phyloP scores from a whole-genome alignment of 2,888 invertebrate species.

The Cyclophora albipunctata region DNA sequence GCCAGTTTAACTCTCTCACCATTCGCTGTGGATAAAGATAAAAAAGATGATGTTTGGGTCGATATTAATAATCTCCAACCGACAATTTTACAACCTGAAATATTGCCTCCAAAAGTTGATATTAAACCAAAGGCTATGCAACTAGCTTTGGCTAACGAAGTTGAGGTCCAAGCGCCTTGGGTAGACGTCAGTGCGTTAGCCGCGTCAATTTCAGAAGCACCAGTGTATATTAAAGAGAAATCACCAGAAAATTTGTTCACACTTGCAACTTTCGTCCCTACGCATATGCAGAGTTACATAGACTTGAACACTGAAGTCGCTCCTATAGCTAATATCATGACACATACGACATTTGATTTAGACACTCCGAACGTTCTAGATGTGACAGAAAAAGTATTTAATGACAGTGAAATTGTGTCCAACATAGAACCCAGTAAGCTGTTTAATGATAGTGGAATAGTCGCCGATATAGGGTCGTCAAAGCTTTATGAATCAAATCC shows the following conservation, averaged over 20 bases:
- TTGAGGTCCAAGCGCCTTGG: slow-evolving; percentile 85
- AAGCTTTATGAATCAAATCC: slow-evolving; percentile 8
- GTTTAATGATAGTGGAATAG: slow-evolving; percentile 15
- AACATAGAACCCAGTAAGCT: slow-evolving; percentile 45
- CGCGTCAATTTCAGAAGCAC: slow-evolving; percentile 77
- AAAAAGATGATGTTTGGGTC: slow-evolving; percentile 43
- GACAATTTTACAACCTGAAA: slow-evolving; percentile 20
- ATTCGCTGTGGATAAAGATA: slow-evolving; percentile 34
- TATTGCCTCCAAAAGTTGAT: slow-evolving; percentile 35
- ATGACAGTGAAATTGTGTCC: slow-evolving; percentile 60
- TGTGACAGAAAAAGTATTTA: slow-evolving; percentile 58
- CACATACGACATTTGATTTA: slow-evolving; percentile 50
- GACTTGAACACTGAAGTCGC: slow-evolving; percentile 52
- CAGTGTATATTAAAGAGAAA: slow-evolving; percentile 77
- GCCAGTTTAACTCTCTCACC: slow-evolving; percentile 44
- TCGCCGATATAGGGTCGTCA: slow-evolving; percentile 21
- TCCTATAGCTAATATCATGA: slow-evolving; percentile 52
- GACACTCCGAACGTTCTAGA: slow-evolving; percentile 58
- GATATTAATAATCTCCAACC: slow-evolving; percentile 42
- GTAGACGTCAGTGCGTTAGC: slow-evolving; percentile 82
- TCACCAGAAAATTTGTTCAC: slow-evolving; percentile 72
- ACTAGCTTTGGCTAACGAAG: slow-evolving; percentile 82
- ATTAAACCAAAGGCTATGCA: slow-evolving; percentile 77
- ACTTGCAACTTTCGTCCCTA: slow-evolving; percentile 75
- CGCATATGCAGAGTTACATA: slow-evolving; percentile 79